Evolutionary conservation across 2,113 vertebrate genomes (phyloP), one percentile per base, ranked within the genome.

Genomic region (Labeo rohita): DNA sequence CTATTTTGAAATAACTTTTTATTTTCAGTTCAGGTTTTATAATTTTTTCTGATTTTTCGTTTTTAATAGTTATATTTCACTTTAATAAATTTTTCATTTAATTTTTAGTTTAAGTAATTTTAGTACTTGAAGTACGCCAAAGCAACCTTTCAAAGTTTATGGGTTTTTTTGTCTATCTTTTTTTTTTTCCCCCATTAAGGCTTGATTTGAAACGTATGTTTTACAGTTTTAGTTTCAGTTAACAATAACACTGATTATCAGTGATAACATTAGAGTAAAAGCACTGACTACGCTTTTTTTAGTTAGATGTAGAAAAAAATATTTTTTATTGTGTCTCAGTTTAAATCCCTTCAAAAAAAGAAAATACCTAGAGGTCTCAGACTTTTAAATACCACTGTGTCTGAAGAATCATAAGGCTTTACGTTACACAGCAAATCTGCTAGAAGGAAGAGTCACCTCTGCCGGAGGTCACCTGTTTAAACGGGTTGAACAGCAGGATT

Each of bases 401-500:
- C 16, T 45, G 18, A 59, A 61, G 8, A 80, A 43, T 80, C 66
- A 8, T 12, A 16, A 3, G 47, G 11, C 18, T 36, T 52, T 52
- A 47, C 8, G 18, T n/a, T 79, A 78, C 28, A 65, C 39, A 18
- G 75, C 39, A 49, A 23, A 36, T 61, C 36, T 39, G 39, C 39
- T 39, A 61, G 56, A 61, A 61, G 21, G 56, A 61, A 61, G 43
- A 77, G 72, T 49, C 43, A 39, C 50, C n/a, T 47, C 36, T 80
- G 80, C 45, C 74, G 54, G 84, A 77, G 83, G 63, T 52, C 50
- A 78, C 63, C 47, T 83, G 84, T 73, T 43, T 18, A 84, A 61
- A 84, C 70, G 65, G 16, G 74, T 70, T 75, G 52, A 87, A 63
- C 81, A 39, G 65, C 47, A 82, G 86, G 86, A 76, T 84, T 80